A percentile compares a stretch with the other conserved stretches of the same genome.
Evolutionary conservation across 1,140 invertebrate species (phyloP).

Genomic region (Dinoponera quadriceps): DNA sequence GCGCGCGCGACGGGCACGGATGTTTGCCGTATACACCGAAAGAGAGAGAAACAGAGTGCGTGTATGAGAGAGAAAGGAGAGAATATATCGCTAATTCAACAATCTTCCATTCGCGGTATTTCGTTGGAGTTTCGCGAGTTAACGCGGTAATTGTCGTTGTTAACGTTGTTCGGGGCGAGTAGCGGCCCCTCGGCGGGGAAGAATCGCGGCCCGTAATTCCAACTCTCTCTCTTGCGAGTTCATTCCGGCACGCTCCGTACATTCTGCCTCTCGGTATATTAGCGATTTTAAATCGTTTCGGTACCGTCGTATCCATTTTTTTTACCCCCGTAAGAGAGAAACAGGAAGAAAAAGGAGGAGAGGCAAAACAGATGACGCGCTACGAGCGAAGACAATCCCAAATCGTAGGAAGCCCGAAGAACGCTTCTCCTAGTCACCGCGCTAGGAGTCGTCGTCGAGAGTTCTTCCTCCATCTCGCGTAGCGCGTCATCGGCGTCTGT

Average conservation of each 20-base stretch:
- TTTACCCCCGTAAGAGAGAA: no score
- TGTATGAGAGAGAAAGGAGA: conserved; percentile 12
- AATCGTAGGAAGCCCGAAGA: no score
- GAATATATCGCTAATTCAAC: conserved; percentile 43
- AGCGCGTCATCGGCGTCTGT: conserved; percentile 30
- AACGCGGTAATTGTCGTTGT: conserved; percentile 31
- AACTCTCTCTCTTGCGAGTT: neutral
- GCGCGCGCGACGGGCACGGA: neutral
- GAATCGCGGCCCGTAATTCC: conserved; percentile 14
- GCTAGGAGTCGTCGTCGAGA: neutral
- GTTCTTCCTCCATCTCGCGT: neutral
- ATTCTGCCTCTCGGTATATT: no score
- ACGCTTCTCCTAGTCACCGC: no score
- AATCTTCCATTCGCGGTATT: conserved; percentile 36
- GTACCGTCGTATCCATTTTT: no score
- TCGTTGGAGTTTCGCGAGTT: conserved; percentile 35
- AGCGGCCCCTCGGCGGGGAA: neutral
- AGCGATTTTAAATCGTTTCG: neutral
- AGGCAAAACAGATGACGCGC: no score
- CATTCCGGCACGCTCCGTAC: neutral
- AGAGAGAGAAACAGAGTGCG: conserved; percentile 7
- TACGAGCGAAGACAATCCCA: no score
- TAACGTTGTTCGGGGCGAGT: conserved; percentile 21
- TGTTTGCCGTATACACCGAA: conserved; percentile 22
- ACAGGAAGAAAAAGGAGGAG: no score